phyloP scores from a whole-genome alignment of 2,888 invertebrate genomes.

The Strigamia transsilvanica region DNA sequence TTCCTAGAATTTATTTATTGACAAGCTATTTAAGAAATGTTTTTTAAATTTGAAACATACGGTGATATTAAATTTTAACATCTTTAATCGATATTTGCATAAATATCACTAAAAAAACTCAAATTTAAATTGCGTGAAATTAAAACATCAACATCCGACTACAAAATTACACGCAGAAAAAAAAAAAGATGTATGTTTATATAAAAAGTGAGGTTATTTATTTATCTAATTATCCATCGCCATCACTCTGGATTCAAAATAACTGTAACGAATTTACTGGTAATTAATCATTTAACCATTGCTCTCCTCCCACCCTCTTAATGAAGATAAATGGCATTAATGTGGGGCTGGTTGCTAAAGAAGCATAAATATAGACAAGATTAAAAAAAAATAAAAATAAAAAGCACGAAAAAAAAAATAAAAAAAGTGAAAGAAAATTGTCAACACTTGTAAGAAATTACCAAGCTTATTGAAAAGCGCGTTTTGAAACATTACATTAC shows the following conservation, averaged over 20 bases:
- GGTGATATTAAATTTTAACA: no score
- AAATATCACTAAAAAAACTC: no score
- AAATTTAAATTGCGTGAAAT: neutral
- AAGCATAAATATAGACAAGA: slow-evolving; percentile 31
- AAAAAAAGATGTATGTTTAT: neutral
- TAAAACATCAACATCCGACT: neutral
- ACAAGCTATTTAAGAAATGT: no score
- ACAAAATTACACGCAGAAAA: neutral
- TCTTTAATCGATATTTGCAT: no score
- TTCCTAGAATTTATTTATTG: no score
- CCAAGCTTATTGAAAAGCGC: neutral
- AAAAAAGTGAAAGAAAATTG: neutral
- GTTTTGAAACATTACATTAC: neutral
- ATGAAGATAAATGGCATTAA: slow-evolving; percentile 48
- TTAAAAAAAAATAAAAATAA: neutral
- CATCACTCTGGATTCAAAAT: slow-evolving; percentile 45
- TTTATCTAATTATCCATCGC: slow-evolving; percentile 49
- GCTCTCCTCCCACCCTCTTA: slow-evolving; percentile 23
- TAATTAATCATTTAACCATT: slow-evolving; percentile 47
- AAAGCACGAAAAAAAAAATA: neutral
- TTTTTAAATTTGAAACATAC: no score
- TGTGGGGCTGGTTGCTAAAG: slow-evolving; percentile 9
- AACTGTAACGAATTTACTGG: slow-evolving; percentile 47
- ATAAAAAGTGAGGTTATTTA: slow-evolving; percentile 17
- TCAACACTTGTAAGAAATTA: neutral